Percentiles rank a stretch among this genome's conserved stretches.
Conservation (phyloP, 2,113 vertebrate genomes). For the Neogobius melanostomus region DNA sequence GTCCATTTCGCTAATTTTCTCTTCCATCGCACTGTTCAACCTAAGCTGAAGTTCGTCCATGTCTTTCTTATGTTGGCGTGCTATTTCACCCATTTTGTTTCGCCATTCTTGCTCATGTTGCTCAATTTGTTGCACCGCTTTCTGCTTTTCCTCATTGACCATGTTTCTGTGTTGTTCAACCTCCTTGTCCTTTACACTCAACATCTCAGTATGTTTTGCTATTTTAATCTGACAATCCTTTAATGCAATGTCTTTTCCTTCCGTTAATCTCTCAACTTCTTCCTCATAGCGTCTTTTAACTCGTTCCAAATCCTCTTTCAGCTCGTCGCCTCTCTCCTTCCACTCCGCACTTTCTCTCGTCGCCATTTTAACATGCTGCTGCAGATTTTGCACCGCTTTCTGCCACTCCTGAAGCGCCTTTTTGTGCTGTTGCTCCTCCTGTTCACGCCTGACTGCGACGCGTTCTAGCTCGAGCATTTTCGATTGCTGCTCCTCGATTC, state of each 20-base stretch:
- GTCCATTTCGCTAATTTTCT: conserved; percentile 14
- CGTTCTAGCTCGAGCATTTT: conserved; percentile 66
- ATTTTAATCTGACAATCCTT: conserved; percentile 33
- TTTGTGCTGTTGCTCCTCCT: conserved; percentile 45
- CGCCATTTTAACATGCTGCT: conserved; percentile 17
- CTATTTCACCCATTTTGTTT: conserved; percentile 31
- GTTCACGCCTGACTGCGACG: conserved; percentile 23
- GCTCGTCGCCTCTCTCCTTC: conserved; percentile 8
- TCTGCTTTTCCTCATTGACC: conserved; percentile 31
- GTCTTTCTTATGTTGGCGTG: conserved; percentile 26
- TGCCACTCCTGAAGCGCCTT: conserved; percentile 21
- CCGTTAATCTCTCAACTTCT: conserved; percentile 12
- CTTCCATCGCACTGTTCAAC: conserved; percentile 35
- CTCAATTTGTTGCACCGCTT: background rate
- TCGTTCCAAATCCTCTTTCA: conserved; percentile 33
- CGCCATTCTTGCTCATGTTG: conserved; percentile 21
- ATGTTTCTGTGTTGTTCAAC: conserved; percentile 26
- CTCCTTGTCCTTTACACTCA: conserved; percentile 50
- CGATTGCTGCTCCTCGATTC: conserved; percentile 65
- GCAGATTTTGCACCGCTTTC: conserved; percentile 11
- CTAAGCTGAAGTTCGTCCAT: conserved; percentile 26
- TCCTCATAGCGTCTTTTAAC: conserved; percentile 21
- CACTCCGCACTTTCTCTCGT: conserved; percentile 43
- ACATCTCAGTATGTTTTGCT: conserved; percentile 25
- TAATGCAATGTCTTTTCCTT: conserved; percentile 26